Conservation (phyloP, 1,140 invertebrate genomes). For the Chymomyza costata region DNA sequence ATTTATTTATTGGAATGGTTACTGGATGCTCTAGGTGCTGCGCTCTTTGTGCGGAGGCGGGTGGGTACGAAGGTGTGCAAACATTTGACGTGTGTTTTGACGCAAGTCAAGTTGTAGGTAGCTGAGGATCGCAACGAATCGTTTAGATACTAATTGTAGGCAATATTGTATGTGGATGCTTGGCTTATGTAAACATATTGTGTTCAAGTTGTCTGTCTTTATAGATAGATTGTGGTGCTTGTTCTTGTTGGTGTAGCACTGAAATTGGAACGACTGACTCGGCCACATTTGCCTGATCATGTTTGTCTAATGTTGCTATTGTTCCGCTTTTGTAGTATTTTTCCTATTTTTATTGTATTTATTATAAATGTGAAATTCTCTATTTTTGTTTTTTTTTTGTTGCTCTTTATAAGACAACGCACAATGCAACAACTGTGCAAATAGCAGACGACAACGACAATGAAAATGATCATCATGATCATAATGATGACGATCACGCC, state of each 20-base stretch:
- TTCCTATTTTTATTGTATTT: slow-evolving; percentile 17
- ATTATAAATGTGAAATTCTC: slow-evolving; percentile 40
- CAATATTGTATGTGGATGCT: no score
- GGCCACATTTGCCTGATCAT: slow-evolving; percentile 37
- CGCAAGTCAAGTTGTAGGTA: slow-evolving; percentile 55
- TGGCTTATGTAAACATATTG: slow-evolving; percentile 59
- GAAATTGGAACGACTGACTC: slow-evolving; percentile 67
- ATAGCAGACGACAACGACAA: slow-evolving; percentile 58
- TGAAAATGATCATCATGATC: neutral
- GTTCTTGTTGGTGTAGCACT: slow-evolving; percentile 29
- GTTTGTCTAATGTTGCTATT: slow-evolving; percentile 66
- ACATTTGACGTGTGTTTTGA: slow-evolving; percentile 73
- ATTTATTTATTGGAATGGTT: slow-evolving; percentile 24
- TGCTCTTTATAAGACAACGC: slow-evolving; percentile 24
- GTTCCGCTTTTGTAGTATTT: slow-evolving; percentile 30
- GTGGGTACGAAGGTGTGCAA: slow-evolving; percentile 44
- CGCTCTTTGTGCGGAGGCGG: slow-evolving; percentile 4
- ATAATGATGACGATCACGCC: slow-evolving; percentile 16
- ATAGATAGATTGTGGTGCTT: slow-evolving; percentile 8
- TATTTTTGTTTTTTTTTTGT: slow-evolving; percentile 60
- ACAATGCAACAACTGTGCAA: slow-evolving; percentile 70
- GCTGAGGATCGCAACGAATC: slow-evolving; percentile 52
- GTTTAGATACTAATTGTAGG: no score
- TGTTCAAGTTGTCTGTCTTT: slow-evolving; percentile 31
- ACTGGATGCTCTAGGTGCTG: slow-evolving; percentile 20